A percentile compares a stretch with the other conserved stretches of the same genome.
Conservation (phyloP, 2,888 invertebrate species). For the Aphidius colemani region DNA sequence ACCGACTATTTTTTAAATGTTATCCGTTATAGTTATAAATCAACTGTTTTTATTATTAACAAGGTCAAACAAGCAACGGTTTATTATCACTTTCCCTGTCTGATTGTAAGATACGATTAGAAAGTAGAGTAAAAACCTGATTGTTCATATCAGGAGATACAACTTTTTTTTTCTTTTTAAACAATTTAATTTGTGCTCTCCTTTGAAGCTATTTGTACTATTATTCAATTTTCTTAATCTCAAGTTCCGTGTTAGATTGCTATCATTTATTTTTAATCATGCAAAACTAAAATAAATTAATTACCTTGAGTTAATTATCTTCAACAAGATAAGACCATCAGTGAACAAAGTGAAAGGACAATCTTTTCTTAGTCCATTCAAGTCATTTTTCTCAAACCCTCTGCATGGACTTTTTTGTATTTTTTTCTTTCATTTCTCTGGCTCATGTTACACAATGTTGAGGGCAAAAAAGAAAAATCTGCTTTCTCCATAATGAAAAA, state of each 20-base stretch:
- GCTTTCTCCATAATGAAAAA: constrained; percentile 7
- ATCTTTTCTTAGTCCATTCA: background rate
- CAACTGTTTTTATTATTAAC: constrained; percentile 27
- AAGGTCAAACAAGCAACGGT: constrained; percentile 30
- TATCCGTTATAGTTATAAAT: background rate
- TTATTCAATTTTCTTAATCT: background rate
- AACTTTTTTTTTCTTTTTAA: too few relatives aligned
- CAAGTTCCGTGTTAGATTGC: constrained; percentile 27
- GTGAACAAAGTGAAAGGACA: constrained; percentile 15
- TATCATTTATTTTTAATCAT: constrained; percentile 6
- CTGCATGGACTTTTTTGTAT: too few relatives aligned
- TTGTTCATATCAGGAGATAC: constrained; percentile 31
- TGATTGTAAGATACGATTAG: constrained; percentile 33
- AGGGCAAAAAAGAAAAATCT: background rate
- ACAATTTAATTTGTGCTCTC: constrained; percentile 15
- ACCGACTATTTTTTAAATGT: background rate
- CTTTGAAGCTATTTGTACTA: constrained; percentile 3
- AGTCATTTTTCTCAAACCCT: background rate
- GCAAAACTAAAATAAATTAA: background rate
- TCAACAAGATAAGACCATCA: background rate
- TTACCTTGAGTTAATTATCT: constrained; percentile 14
- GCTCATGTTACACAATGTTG: background rate
- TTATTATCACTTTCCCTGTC: constrained; percentile 42
- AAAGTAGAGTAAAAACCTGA: constrained; percentile 44
- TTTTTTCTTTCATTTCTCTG: too few relatives aligned